Base-by-base conservation (phyloP, 2,888 invertebrate species). In the Teleogryllus oceanicus region DNA sequence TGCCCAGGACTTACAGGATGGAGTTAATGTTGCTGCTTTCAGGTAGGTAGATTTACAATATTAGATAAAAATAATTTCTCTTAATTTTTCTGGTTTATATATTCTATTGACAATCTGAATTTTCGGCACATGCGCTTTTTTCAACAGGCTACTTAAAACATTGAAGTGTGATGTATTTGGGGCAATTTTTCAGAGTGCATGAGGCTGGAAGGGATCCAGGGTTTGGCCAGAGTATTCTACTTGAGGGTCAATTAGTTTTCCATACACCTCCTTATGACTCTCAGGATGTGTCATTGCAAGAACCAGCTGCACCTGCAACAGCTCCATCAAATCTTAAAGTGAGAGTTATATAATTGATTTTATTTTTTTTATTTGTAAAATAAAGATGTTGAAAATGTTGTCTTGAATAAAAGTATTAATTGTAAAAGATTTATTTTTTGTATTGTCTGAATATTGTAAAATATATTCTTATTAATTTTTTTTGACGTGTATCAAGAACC, bases 141-240 rank as follows among this genome's bases (percentile, higher is more conserved):
- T 20, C 74, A 74, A 74, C 8, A 20, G 11, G 10, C 10, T 20
- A 74, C 50, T 74, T 74, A n/a, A 74, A 74, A 74, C 4, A n/a
- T 74, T 74, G 0, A 20, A n/a, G 11, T 74, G 37, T 37, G 37
- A 74, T 78, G 80, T 51, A 50, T 76, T 79, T 78, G 74, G 75
- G 49, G 20, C 74, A 75, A 37, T 37, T 83, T 85, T 87, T 13
- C 81, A 92, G 93, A 84, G 91, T 93, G 51, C 93, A 95, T 84
- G 93, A 93, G 78, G 89, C 91, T 37, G 92, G 92, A 3, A 93
- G 93, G 84, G 96, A 96, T 85, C 95, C 93, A 84, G 97, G 97
- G 0, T 98, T 96, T 85, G 98, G 97, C 0, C 97, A 98, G 87
- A 98, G 97, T 85, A 92, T 98, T 84, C 88, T 98, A 37, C 96